Evolutionary conservation across 2,113 vertebrate species (phyloP).

Genomic region (Pluvialis apricaria): DNA sequence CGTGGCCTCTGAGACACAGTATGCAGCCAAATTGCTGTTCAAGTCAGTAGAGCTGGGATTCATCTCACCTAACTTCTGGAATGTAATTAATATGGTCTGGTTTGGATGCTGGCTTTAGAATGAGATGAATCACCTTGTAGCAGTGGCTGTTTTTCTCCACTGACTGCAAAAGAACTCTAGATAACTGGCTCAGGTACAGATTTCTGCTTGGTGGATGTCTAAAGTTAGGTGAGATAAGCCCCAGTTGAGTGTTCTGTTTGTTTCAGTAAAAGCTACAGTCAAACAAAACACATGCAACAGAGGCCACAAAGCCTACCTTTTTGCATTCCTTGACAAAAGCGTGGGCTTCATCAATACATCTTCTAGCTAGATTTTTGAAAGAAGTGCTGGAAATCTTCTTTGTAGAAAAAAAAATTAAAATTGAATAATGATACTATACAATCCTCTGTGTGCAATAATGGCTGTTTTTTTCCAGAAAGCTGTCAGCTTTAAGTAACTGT

Average conservation of each 20-base stretch:
- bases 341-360: neutral
- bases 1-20: neutral
- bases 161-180: neutral
- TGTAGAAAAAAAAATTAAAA: neutral
- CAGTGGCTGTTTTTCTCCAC: neutral
- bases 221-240: neutral
- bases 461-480: neutral
- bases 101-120: neutral
- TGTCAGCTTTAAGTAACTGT: constrained; percentile 44
- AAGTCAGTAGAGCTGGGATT: neutral
- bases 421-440: neutral
- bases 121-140: neutral
- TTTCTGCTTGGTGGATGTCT: neutral
- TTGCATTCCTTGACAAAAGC: neutral
- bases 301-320: neutral
- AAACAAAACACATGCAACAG: neutral
- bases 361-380: neutral
- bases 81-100: neutral
- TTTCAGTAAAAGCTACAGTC: neutral
- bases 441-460: neutral
- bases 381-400: neutral
- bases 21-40: neutral
- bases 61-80: neutral
- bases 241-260: neutral
- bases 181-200: neutral